Evolutionary conservation across 2,797 vertebrate species (phyloP).

Genomic region (Scolopax rusticola): DNA sequence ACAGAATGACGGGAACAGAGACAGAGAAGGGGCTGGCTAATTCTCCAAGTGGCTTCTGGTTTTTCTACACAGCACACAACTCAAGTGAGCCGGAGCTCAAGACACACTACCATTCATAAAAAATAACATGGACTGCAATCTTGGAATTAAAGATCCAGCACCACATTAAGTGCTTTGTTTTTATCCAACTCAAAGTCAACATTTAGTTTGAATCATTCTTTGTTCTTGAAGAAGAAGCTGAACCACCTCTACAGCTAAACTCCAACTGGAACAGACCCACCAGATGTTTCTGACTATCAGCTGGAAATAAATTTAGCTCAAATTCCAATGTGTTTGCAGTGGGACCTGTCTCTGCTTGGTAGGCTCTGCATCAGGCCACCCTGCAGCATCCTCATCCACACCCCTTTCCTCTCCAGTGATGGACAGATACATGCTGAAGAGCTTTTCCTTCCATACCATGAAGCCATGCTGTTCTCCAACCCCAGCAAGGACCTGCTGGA

Average conservation of each 20-base stretch:
- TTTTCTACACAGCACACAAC: not conserved
- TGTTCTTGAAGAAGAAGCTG: not conserved
- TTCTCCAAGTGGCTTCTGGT: not conserved
- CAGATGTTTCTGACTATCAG: not conserved
- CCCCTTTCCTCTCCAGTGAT: not conserved
- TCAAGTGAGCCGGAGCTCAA: not conserved
- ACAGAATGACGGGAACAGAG: not conserved
- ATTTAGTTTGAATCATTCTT: rapidly evolving
- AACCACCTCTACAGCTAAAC: not conserved
- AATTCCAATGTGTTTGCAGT: not conserved
- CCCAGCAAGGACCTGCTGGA: not conserved
- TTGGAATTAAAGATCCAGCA: not conserved
- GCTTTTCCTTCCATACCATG: not conserved
- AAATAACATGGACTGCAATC: not conserved
- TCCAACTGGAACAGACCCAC: not conserved
- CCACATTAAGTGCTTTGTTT: not conserved
- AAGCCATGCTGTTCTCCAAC: not conserved
- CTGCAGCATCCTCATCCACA: not conserved
- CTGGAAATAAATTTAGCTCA: not conserved
- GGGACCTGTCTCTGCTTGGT: not conserved
- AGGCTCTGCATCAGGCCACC: not conserved
- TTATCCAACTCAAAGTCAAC: not conserved
- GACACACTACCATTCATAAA: not conserved
- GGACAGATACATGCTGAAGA: rapidly evolving
- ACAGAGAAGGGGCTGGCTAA: not conserved